Conservation (phyloP, 1,140 invertebrate genomes). For the Thalassaphorura encarpata region DNA sequence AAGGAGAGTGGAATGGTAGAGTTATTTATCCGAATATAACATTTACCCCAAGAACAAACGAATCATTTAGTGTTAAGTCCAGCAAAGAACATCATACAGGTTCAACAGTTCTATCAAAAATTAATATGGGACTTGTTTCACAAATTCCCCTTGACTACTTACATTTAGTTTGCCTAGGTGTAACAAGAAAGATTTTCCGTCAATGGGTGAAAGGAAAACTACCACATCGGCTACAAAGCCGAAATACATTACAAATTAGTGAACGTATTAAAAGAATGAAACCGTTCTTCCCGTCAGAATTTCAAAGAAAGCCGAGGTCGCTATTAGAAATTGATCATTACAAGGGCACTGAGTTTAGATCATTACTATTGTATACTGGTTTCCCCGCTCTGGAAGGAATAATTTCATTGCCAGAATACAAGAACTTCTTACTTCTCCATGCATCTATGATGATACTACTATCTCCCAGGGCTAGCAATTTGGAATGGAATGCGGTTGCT, state of each 20-base stretch:
- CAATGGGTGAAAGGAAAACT: conserved; percentile 33
- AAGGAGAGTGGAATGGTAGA: conserved; percentile 28
- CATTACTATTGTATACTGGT: conserved; percentile 42
- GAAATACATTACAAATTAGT: conserved; percentile 8
- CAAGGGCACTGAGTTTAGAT: conserved; percentile 43
- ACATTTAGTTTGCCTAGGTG: conserved; percentile 36
- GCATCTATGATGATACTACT: conserved; percentile 24
- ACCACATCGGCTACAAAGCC: background rate
- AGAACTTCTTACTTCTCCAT: conserved; percentile 19
- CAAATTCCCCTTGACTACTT: conserved; percentile 36
- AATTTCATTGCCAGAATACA: background rate
- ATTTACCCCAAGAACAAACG: conserved; percentile 30
- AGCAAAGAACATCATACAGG: conserved; percentile 7
- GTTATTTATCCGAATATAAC: conserved; percentile 28
- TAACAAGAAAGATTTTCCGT: conserved; percentile 32
- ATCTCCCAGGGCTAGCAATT: background rate
- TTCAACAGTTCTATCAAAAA: background rate
- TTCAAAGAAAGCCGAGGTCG: conserved; percentile 37
- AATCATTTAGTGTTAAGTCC: conserved; percentile 23
- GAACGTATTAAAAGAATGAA: conserved; percentile 8
- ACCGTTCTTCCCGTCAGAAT: conserved; percentile 36
- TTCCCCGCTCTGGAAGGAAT: conserved; percentile 6
- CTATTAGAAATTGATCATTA: conserved; percentile 37
- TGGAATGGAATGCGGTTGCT: background rate
- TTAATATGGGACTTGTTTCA: conserved; percentile 16